Evolutionary conservation across 2,113 vertebrate species (phyloP).

Genomic region (Microcebus ravelobensis): DNA sequence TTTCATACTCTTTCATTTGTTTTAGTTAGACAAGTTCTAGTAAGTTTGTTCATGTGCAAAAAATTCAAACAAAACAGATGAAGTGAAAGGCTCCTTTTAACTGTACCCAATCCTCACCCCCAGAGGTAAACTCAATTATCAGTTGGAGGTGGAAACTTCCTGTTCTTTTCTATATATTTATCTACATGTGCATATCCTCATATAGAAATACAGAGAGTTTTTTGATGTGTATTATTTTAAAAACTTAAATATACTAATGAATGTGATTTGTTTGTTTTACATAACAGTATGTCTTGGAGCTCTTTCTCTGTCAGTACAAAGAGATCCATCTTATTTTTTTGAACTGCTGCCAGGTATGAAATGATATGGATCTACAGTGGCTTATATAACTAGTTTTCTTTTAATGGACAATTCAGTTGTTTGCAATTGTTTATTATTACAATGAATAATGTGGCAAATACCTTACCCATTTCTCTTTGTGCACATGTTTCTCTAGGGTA

Average conservation of each 20-base stretch:
- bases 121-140: neutral
- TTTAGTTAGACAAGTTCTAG: slow-evolving; percentile 37
- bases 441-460: neutral
- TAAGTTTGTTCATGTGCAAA: slow-evolving; percentile 6
- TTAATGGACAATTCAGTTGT: neutral
- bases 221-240: neutral
- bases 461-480: neutral
- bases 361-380: neutral
- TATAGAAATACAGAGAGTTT: neutral
- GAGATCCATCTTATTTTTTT: neutral
- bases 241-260: neutral
- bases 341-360: neutral
- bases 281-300: neutral
- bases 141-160: neutral
- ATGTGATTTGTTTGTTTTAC: neutral
- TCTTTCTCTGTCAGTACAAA: neutral
- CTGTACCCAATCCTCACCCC: neutral
- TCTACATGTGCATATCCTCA: neutral
- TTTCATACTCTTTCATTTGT: slow-evolving; percentile 1
- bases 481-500: neutral
- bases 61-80: neutral
- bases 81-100: neutral
- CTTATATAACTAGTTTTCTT: neutral
- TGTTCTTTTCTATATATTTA: neutral
- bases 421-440: neutral